Evolutionary conservation across 2,888 invertebrate genomes (phyloP), one percentile per base, ranked within the genome.

Genomic region (Ephialtes manifestator): DNA sequence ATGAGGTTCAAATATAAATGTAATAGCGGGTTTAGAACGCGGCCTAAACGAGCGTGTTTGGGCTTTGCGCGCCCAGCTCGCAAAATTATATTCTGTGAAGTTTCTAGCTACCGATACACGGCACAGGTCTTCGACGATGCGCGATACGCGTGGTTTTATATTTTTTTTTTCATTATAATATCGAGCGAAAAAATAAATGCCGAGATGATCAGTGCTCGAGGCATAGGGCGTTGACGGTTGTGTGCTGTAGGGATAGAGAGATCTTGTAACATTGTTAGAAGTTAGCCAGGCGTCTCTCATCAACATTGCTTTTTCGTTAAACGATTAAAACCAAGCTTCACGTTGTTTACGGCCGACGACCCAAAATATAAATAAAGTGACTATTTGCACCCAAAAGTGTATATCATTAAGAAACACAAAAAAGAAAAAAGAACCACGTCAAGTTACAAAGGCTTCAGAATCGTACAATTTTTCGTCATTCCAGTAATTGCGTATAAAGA

Each of bases 51-150:
- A 93, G 93, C 93, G 83, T 84, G 67, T 86, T 91, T 90, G 93
- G 94, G 94, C 94, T 90, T 94, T 94, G 94, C 94, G 93, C 94
- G 94, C 94, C 94, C 93, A 93, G 92, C 92, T 93, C 92, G 91
- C 91, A 90, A 85, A 20, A 51, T 74, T n/a, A 81, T 48, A 53
- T 53, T 18, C 35, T 24, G 53, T 48, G 55, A 74, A 48, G 35
- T 74, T 53, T 39, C 75, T 79, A 78, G 70, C 77, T 81, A 80
- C 48, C 51, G 53, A 55, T 58, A 75, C 20, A 70, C 84, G 85
- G 48, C 75, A 71, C 76, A 76, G 60, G 46, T 82, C 93, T 93
- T 91, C 92, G 89, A 86, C 90, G 93, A 88, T 92, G 93, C 93
- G 93, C 92, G 92, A 83, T 51, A 90, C 91, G 90, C 91, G 92